These are phyloP conservation scores for Scomber japonicus DNA, from an alignment of 2,113 vertebrate genomes.

Conservation along the genomic window DNA sequence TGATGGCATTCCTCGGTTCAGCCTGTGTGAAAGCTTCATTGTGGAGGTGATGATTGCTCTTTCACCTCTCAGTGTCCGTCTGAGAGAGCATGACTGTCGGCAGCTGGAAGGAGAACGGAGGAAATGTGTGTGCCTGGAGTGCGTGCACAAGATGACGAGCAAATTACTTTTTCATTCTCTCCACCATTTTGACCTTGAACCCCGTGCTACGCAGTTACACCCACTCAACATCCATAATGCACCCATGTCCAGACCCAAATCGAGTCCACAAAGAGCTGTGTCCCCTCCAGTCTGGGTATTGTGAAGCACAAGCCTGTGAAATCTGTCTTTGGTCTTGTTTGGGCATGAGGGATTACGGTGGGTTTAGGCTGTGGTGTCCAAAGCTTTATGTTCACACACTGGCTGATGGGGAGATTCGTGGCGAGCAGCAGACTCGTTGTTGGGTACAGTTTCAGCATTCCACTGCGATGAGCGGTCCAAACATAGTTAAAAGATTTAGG, in stretches of 20 bases:
- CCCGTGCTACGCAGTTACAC: conserved; percentile 12
- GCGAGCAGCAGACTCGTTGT: conserved; percentile 18
- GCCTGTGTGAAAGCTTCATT: conserved; percentile 57
- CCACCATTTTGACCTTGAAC: conserved; percentile 56
- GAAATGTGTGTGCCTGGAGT: conserved; percentile 35
- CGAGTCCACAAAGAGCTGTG: conserved; percentile 49
- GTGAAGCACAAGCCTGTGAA: conserved; percentile 78
- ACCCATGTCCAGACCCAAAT: conserved; percentile 53
- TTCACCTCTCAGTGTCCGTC: conserved; percentile 70
- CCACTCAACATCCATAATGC: conserved; percentile 44
- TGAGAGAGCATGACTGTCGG: conserved; percentile 67
- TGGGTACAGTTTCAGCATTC: conserved; percentile 35
- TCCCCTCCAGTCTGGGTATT: conserved; percentile 66
- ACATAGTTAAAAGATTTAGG: conserved; percentile 9
- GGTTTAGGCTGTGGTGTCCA: conserved; percentile 50
- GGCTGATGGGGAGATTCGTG: conserved; percentile 57
- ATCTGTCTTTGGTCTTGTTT: conserved; percentile 76
- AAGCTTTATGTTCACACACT: conserved; percentile 56
- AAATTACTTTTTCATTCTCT: conserved; percentile 64
- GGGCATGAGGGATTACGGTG: conserved; percentile 73
- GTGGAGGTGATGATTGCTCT: conserved; percentile 57
- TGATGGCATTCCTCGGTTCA: conserved; percentile 40
- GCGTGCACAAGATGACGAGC: neutral
- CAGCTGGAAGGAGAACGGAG: conserved; percentile 84
- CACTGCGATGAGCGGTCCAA: conserved; percentile 11